Conservation (phyloP, 2,888 invertebrate species). For the Bhutanitis thaidina region DNA sequence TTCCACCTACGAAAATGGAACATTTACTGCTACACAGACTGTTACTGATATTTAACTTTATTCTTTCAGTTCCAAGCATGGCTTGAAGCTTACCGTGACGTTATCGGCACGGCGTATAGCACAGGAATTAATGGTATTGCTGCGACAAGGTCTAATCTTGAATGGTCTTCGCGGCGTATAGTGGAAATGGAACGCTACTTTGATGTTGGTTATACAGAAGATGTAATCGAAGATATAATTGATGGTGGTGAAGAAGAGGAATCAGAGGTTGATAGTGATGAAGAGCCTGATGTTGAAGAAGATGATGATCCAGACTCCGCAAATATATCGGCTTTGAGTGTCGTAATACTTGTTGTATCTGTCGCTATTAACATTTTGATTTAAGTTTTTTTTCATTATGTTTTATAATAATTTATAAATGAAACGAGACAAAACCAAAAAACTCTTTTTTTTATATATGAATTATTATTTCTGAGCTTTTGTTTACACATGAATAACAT, state of each 20-base stretch:
- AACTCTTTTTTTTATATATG: too few relatives aligned
- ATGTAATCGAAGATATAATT: conserved; percentile 30
- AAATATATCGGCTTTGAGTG: conserved; percentile 46
- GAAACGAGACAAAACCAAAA: too few relatives aligned
- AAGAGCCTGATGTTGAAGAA: conserved; percentile 9
- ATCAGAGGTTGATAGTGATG: neutral
- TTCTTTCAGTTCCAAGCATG: conserved; percentile 48
- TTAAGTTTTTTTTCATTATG: conserved; percentile 9
- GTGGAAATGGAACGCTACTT: conserved; percentile 50
- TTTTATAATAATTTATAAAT: too few relatives aligned
- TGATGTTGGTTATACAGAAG: conserved; percentile 53
- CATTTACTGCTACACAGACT: too few relatives aligned
- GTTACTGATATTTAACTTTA: neutral
- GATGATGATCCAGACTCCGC: conserved; percentile 35
- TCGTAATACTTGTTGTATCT: conserved; percentile 44
- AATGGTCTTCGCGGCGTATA: conserved; percentile 45
- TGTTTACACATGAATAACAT: too few relatives aligned
- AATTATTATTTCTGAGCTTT: too few relatives aligned
- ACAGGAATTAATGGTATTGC: conserved; percentile 39
- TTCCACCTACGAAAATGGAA: too few relatives aligned
- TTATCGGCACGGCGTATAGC: conserved; percentile 44
- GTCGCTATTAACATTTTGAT: conserved; percentile 37
- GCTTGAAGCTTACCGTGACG: conserved; percentile 39
- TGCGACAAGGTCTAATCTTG: conserved; percentile 41
- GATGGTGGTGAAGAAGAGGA: conserved; percentile 22